Base-by-base conservation (phyloP, 1,140 invertebrate genomes). In the Ganaspis sp. region DNA sequence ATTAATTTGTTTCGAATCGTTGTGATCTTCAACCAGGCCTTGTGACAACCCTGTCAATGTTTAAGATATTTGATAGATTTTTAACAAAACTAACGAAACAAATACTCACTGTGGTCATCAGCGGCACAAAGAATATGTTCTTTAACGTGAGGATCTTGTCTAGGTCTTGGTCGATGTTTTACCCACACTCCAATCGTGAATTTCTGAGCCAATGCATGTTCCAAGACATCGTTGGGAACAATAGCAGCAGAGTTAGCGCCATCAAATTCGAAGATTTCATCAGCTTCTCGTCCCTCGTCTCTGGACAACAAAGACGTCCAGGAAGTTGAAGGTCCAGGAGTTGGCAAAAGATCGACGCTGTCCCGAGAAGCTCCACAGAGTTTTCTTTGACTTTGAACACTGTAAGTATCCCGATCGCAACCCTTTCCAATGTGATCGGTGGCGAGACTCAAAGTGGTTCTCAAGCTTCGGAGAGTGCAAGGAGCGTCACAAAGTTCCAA, bases 51-150 rank as follows among this genome's bases (percentile, higher is more conserved):
- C n/a, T n/a, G n/a, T n/a, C n/a, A n/a, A n/a, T n/a, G n/a, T n/a
- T n/a, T n/a, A n/a, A n/a, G n/a, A n/a, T n/a, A n/a, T n/a, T n/a
- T n/a, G n/a, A n/a, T n/a, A n/a, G n/a, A n/a, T n/a, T n/a, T n/a
- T n/a, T n/a, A n/a, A n/a, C n/a, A n/a, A n/a, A n/a, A n/a, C n/a
- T n/a, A n/a, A n/a, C n/a, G n/a, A n/a, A n/a, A 83, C 81, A 82
- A 85, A 71, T 49, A 94, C 96, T 95, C 87, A 98, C 97, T 98
- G 86, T 99, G 98, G 89, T 98, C 97, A 92, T 99, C 98, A 69
- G 98, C 97, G 86, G 96, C 96, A 90, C 98, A 99, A 19, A 99
- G 89, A 77, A 99, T 95, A 86, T 99, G 97, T 88, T 99, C 98
- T 90, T 99, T 99, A 29, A 94, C 92, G 83, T 98, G 96, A 81